Base-by-base conservation (phyloP, 2,888 invertebrate genomes). In the Cheilosia pagana region DNA sequence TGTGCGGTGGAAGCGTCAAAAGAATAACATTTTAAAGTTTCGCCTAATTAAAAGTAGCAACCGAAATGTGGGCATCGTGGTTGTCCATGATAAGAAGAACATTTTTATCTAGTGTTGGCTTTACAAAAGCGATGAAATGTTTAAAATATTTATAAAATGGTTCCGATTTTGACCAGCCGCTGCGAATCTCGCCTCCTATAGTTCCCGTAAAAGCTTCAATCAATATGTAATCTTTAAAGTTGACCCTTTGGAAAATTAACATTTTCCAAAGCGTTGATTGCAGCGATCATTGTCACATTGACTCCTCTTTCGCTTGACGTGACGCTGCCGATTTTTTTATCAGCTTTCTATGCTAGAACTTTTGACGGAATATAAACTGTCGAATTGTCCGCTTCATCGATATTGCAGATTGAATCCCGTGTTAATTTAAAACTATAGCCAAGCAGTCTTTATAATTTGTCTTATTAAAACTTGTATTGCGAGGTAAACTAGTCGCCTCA, bases 61-160 rank as follows among this genome's bases (percentile, higher is more conserved):
- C 48, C 19, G 62, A 45, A 48, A 63, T 63, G 31, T 63, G 48
- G 28, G 60, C 45, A 45, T 60, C 60, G n/a, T 60, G 43, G 60
- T 60, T 60, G 45, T 62, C 16, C 62, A 62, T 50, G 28, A 63
- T 48, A 60, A 60, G 55, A 28, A 31, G 31, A n/a, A 55, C 55
- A 16, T 55, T 55, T 16, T 55, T 55, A 0, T 28, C 55, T 45
- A 25, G 41, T 10, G 60, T 60, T 45, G 60, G n/a, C 43, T 23
- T 59, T 59, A 41, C 59, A 16, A 53, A 53, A 5, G 25, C 25
- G n/a, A n/a, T n/a, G n/a, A n/a, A n/a, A n/a, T n/a, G n/a, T 25
- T 25, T 53, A 25, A 53, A 53, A 53, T 53, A 25, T 53, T 53
- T 59, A 0, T 19, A 19, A 60, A 60, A 43, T 60, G 43, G n/a